Evolutionary conservation across 1,140 invertebrate genomes (phyloP), one percentile per base, ranked within the genome.

Genomic region (Nasonia longicornis): DNA sequence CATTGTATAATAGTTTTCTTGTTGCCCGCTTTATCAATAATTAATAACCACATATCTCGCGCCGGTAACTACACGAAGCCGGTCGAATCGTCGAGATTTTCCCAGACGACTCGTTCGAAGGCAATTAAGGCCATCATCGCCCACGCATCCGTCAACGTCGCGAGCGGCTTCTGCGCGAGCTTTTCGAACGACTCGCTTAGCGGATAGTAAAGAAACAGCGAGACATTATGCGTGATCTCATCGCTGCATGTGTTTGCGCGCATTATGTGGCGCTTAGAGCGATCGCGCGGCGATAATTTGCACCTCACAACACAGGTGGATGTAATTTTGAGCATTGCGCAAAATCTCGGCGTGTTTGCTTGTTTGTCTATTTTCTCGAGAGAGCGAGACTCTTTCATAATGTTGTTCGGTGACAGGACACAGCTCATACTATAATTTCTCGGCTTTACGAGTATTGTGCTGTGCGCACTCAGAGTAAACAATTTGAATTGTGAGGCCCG

Each of bases 141-240:
- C 73, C 48, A 75, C 52, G 73, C 29, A 63, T 75, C 26, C 52
- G 52, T 75, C 73, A 75, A 35, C 26, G 52, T 75, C 14, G 42
- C 38, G 26, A 26, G 22, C 66, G 38, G 4, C 69, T 42, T 10
- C 69, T n/a, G 69, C 29, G 45, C 29, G 45, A 73, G 8, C 12
- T n/a, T 48, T 35, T 52, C 71, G n/a, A 73, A 52, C 71, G 11
- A 10, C 3, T 12, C 29, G 22, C 3, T 12, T 26, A 26, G 42
- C 20, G 22, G 3, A 63, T 63, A 48, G 6, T 3, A 26, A 26
- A 26, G 1, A 74, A 74, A 52, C 58, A 74, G 45, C 16, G 6
- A 72, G n/a, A 1, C 42, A 75, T 75, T 64, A 63, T 75, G 14
- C 31, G 52, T 75, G 73, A 75, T 75, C 26, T 75, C 73, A 75